Evolutionary conservation across 2,888 invertebrate species (phyloP).

Genomic region (Netelia melanura): DNA sequence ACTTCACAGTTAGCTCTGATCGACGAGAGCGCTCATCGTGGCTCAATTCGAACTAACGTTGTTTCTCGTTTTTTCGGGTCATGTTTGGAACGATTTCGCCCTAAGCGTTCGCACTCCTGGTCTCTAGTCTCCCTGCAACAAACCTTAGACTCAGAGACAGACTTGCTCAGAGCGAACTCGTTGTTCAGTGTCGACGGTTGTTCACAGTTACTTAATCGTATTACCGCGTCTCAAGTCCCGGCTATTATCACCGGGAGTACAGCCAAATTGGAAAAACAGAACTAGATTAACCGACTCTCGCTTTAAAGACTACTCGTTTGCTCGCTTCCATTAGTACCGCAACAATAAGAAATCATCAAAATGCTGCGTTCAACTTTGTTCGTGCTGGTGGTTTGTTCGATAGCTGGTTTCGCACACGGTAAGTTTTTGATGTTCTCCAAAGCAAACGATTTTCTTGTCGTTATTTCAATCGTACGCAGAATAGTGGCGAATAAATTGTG

Average conservation of each 20-base stretch:
- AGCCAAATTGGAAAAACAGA: too few species aligned
- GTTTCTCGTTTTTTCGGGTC: too few species aligned
- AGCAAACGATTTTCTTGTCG: neutral
- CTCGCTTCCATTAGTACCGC: slow-evolving; percentile 33
- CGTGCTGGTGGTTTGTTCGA: slow-evolving; percentile 35
- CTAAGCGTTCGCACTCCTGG: too few species aligned
- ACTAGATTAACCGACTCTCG: neutral
- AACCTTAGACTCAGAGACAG: neutral
- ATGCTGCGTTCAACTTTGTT: slow-evolving; percentile 49
- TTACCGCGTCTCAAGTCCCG: neutral
- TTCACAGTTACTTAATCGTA: neutral
- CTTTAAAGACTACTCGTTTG: neutral
- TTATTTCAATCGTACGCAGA: slow-evolving; percentile 2
- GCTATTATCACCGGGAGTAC: too few species aligned
- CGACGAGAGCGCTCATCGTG: too few species aligned
- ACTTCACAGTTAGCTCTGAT: too few species aligned
- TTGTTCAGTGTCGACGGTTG: slow-evolving; percentile 23
- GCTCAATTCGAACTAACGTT: too few species aligned
- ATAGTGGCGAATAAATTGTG: neutral
- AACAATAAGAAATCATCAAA: slow-evolving; percentile 22
- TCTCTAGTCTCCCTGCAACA: too few species aligned
- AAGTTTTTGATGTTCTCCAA: slow-evolving; percentile 17
- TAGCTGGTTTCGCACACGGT: slow-evolving; percentile 36
- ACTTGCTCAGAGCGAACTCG: slow-evolving; percentile 14
- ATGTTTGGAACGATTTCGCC: too few species aligned